Evolutionary conservation across 2,888 invertebrate genomes (phyloP).

Genomic region (Drosophila bunnanda): DNA sequence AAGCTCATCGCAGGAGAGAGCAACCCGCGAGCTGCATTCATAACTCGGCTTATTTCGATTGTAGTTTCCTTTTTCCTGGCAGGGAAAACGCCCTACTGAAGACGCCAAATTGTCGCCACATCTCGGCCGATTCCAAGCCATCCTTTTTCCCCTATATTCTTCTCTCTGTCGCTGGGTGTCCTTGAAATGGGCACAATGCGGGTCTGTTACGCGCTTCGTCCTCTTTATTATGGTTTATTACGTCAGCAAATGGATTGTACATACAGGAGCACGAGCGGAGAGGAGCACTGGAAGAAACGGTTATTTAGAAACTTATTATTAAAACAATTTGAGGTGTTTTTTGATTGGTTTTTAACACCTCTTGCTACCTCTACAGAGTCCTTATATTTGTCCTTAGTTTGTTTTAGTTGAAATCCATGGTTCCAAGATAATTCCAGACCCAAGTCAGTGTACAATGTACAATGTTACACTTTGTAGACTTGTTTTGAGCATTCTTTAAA

Average conservation of each 20-base stretch:
- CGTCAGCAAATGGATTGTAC: conserved; percentile 58
- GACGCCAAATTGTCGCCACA: conserved; percentile 47
- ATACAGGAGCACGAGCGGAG: neutral
- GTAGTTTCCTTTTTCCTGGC: neutral
- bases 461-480: no score
- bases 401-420: no score
- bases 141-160: neutral
- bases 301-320: neutral
- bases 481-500: no score
- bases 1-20: neutral
- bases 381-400: no score
- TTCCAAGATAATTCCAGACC: no score
- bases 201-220: conserved; percentile 38
- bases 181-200: conserved; percentile 61
- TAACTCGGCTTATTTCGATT: conserved; percentile 27
- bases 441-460: no score
- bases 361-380: no score
- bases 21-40: conserved; percentile 19
- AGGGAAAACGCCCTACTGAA: conserved; percentile 6
- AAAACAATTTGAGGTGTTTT: no score
- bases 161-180: conserved; percentile 28
- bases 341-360: neutral
- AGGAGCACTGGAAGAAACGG: neutral
- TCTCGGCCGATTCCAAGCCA: neutral
- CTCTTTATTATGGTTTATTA: conserved; percentile 71